A percentile compares a stretch with the other conserved stretches of the same genome.
phyloP scores from a whole-genome alignment of 2,113 vertebrate genomes.

The Naja naja region DNA sequence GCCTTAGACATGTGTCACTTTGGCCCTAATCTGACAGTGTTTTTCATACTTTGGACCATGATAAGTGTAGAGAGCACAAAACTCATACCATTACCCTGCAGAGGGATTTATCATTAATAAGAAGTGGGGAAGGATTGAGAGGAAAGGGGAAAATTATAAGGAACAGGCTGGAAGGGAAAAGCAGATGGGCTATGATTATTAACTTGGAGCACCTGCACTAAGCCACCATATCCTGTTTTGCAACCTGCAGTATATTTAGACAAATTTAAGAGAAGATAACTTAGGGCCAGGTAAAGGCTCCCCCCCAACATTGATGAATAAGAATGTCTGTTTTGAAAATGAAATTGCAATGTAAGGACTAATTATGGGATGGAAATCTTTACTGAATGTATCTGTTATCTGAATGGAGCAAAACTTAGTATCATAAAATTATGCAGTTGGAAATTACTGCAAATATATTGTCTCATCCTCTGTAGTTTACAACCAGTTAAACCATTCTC shows the following conservation, averaged over 20 bases:
- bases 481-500: too few species aligned
- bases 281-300: not conserved
- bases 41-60: not conserved
- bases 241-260: not conserved
- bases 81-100: not conserved
- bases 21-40: not conserved
- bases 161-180: not conserved
- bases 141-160: not conserved
- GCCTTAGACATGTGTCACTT: not conserved
- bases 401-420: too few species aligned
- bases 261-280: not conserved
- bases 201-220: not conserved
- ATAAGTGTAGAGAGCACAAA: not conserved
- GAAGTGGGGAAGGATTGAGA: not conserved
- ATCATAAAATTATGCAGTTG: too few species aligned
- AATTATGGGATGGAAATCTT: not conserved
- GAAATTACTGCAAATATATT: too few species aligned
- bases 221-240: not conserved
- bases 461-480: too few species aligned
- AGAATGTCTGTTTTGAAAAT: not conserved
- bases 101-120: not conserved
- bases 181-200: not conserved
- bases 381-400: not conserved
- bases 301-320: not conserved
- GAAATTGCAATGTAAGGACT: not conserved